Base-by-base conservation (phyloP, 2,888 invertebrate genomes). In the Ormyrus thymus region DNA sequence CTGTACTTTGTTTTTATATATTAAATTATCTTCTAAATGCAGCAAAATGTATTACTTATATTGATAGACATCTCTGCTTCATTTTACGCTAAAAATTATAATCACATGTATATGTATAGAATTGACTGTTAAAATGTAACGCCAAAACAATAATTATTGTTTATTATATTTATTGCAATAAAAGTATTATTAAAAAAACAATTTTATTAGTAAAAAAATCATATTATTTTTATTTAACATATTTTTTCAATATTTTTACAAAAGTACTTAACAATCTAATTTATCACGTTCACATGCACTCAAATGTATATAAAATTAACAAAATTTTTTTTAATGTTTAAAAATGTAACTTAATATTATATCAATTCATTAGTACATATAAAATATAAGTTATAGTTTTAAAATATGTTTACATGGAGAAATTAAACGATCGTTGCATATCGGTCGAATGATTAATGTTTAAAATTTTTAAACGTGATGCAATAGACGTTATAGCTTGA, bases 141-240 rank as follows among this genome's bases (percentile, higher is more conserved):
- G 86, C 85, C 86, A 86, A 86, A 86, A 86, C 85, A 86, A 86
- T 86, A 83, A 86, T 84, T 84, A 86, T 85, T 86, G 86, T 86
- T 86, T 86, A 86, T 85, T 86, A 86, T 86, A 86, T 86, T 86
- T 86, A 86, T 86, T 86, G 86, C 86, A 86, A 85, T 86, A 86
- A 86, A 86, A 86, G 83, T 86, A 86, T 86, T 85, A 85, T 84
- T 84, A 84, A 84, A 84, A 80, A 80, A 71, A 72, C 4, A 58
- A 46, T 6, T 11, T 66, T 48, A 45, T 65, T 51, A 56, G 11
- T 56, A 70, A 59, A 58, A 66, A 10, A 48, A 74, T 61, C n/a
- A 10, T 10, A 68, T 68, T 48, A 62, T 10, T 45, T 53, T 46
- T 55, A 46, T 68, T 53, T 43, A 50, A 29, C 29, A 29, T 29